Conservation (phyloP, 2,888 invertebrate species). For the Synergus umbraculus region DNA sequence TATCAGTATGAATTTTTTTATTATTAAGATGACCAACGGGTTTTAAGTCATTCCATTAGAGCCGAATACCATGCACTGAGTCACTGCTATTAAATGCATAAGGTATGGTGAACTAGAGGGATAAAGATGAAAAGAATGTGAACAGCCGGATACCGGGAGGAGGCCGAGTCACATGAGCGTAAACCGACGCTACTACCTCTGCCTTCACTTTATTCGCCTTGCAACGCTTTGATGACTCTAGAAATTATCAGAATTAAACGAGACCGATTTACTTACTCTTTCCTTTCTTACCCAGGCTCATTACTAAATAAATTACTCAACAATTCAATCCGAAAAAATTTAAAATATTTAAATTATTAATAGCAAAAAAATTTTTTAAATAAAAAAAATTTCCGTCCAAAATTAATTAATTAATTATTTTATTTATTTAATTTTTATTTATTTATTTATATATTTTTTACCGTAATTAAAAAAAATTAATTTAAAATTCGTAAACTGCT, state of each 20-base stretch:
- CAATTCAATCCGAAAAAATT: not conserved
- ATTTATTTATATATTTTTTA: no score
- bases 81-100: conserved; percentile 53
- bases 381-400: no score
- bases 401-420: no score
- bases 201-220: conserved; percentile 35
- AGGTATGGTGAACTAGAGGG: conserved; percentile 58
- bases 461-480: no score
- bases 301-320: not conserved
- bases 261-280: conserved; percentile 52
- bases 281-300: conserved; percentile 19
- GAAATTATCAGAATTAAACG: conserved; percentile 53
- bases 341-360: not conserved
- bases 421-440: no score
- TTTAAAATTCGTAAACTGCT: not conserved
- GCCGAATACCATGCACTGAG: conserved; percentile 52
- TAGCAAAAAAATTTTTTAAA: no score
- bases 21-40: conserved; percentile 41
- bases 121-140: conserved; percentile 68
- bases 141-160: conserved; percentile 66
- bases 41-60: conserved; percentile 50
- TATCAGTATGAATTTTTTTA: conserved; percentile 39
- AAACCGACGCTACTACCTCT: conserved; percentile 56
- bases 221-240: conserved; percentile 62
- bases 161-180: conserved; percentile 64